phyloP scores from a whole-genome alignment of 2,797 vertebrate genomes.

The Micromesistius poutassou region DNA sequence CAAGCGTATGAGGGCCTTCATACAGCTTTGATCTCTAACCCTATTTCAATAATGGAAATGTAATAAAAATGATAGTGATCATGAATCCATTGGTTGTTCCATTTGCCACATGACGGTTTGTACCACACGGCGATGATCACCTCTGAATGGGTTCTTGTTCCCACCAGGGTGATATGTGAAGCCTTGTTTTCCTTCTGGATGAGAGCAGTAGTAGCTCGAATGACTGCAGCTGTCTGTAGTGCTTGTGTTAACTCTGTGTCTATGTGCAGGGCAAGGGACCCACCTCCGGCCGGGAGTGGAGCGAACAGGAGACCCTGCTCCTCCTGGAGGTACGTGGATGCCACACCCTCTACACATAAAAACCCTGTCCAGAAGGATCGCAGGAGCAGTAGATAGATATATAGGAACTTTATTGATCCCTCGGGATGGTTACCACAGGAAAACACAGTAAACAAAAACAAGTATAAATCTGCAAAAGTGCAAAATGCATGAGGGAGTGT shows the following conservation, averaged over 20 bases:
- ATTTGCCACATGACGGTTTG: neutral
- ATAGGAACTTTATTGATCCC: too few relatives aligned
- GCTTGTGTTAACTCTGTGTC: neutral
- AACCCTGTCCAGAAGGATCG: neutral
- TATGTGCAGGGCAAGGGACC: slow-evolving; percentile 79
- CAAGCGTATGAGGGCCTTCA: neutral
- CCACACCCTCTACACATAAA: slow-evolving; percentile 39
- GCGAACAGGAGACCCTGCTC: slow-evolving; percentile 93
- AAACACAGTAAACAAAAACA: too few relatives aligned
- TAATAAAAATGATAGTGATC: too few relatives aligned
- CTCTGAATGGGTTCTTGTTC: neutral
- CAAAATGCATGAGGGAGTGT: too few relatives aligned
- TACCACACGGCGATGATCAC: neutral
- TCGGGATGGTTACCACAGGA: too few relatives aligned
- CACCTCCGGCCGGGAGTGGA: slow-evolving; percentile 90
- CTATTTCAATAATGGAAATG: neutral
- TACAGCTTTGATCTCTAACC: neutral
- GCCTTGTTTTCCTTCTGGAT: neutral
- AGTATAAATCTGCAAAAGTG: too few relatives aligned
- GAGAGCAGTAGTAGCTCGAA: neutral
- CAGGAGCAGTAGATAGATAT: too few relatives aligned
- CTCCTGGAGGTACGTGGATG: slow-evolving; percentile 81
- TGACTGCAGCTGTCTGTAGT: neutral
- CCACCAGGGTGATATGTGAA: neutral
- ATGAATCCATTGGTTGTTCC: neutral